Conservation (phyloP, 1,140 invertebrate species). For the Pseudomyrmex cubaensis region DNA sequence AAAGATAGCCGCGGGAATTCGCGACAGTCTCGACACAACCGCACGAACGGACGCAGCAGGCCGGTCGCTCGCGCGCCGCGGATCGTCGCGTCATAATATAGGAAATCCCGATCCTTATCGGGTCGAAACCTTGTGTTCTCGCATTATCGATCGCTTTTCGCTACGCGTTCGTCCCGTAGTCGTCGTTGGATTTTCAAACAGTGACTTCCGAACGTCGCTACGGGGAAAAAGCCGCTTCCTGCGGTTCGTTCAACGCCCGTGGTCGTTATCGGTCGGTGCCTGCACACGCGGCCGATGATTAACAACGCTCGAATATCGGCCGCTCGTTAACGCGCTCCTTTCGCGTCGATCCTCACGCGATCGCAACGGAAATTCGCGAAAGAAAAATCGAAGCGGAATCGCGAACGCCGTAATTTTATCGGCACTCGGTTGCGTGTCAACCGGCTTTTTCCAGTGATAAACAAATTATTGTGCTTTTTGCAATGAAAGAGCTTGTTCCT, state of each 20-base stretch:
- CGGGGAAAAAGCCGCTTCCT: conserved; percentile 12
- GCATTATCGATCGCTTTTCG: conserved; percentile 49
- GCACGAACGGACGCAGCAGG: background rate
- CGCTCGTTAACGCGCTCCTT: background rate
- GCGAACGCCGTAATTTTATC: conserved; percentile 15
- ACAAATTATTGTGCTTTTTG: conserved; percentile 8
- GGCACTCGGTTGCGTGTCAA: background rate
- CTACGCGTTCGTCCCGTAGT: conserved; percentile 5
- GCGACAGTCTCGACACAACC: conserved; percentile 34
- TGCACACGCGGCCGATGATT: background rate
- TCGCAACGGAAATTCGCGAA: background rate
- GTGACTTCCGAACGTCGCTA: conserved; percentile 36
- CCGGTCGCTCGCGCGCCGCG: background rate
- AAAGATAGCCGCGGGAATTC: background rate
- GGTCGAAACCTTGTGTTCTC: conserved; percentile 45
- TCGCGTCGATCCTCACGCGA: background rate
- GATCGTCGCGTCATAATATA: background rate
- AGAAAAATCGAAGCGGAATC: background rate
- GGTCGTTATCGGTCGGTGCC: background rate
- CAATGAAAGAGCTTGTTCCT: background rate
- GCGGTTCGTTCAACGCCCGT: background rate
- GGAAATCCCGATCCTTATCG: conserved; percentile 54
- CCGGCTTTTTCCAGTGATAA: background rate
- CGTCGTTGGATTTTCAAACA: conserved; percentile 34
- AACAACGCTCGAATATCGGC: background rate